Percentiles rank a stretch among this genome's conserved stretches.
These are phyloP conservation scores for Phortica variegata DNA, from an alignment of 1,140 invertebrate species.

Conservation along the genomic window DNA sequence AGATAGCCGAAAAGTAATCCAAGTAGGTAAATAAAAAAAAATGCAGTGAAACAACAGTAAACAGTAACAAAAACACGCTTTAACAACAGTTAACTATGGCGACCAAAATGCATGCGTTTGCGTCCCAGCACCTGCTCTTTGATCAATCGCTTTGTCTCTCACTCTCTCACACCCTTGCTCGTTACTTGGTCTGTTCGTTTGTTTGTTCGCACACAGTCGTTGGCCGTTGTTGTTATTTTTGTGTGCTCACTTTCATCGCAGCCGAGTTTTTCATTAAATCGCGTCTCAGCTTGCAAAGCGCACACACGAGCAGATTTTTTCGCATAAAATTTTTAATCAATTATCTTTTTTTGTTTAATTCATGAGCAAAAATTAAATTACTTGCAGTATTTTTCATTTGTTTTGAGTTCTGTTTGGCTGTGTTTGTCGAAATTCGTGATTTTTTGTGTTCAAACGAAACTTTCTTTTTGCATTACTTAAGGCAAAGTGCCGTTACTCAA, in stretches of 20 bases:
- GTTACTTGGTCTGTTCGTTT: no score
- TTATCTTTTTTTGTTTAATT: slow-evolving; percentile 9
- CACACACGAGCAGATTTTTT: slow-evolving; percentile 20
- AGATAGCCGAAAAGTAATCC: slow-evolving; percentile 40
- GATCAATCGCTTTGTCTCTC: no score
- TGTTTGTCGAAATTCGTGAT: slow-evolving; percentile 15
- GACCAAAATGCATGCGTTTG: no score
- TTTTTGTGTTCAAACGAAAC: slow-evolving; percentile 24
- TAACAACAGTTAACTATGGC: slow-evolving; percentile 30
- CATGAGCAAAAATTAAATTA: not conserved
- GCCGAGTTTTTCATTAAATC: slow-evolving; percentile 28
- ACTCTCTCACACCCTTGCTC: no score
- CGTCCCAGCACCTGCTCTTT: slow-evolving; percentile 11
- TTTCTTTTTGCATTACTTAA: slow-evolving; percentile 22
- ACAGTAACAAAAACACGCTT: no score
- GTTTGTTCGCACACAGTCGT: no score
- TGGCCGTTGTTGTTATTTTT: no score
- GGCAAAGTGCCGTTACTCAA: no score
- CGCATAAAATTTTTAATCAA: slow-evolving; percentile 15
- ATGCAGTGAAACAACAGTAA: slow-evolving; percentile 33
- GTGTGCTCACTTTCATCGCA: slow-evolving; percentile 33
- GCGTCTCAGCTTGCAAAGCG: slow-evolving; percentile 12
- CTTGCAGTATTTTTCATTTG: slow-evolving; percentile 5
- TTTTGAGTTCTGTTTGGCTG: slow-evolving; percentile 17
- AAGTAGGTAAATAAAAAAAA: slow-evolving; percentile 24